Base-by-base conservation (phyloP, 2,113 vertebrate species). In the Sarotherodon lohbergeri region DNA sequence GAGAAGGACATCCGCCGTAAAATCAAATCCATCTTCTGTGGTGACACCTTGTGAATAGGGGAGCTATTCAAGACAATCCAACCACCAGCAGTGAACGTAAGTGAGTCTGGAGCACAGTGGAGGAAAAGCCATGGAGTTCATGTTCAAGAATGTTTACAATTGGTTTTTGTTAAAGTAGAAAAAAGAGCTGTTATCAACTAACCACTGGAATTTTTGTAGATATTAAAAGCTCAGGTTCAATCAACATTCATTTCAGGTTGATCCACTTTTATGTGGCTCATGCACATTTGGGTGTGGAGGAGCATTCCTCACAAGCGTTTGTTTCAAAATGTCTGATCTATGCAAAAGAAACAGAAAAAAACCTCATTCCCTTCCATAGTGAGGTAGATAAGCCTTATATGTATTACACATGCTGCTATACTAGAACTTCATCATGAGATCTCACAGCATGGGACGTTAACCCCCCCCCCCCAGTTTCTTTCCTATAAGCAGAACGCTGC, bases 331-430 rank as follows among this genome's bases (percentile, higher is more conserved):
- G 16, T 50, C 71, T 78, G 0, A 78, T 14, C 14, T 0, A 76
- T 29, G 43, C 5, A 78, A 50, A 78, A 19, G 43, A 50, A 29
- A 10, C 1, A 12, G 13, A 22, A 29, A 43, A 24, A 10, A 39
- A 36, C 1, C 22, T 17, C 22, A 46, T 7, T 78, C 14, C 43
- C 16, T 32, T 19, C 50, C 9, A 48, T 5, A 32, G 24, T 29
- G 27, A 78, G 41, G 24, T 48, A 11, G 22, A 48, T 0, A 48
- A 76, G 41, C 14, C 24, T 50, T 32, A 29, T 48, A 76, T 0
- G 0, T 11, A 29, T 29, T 76, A 48, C 24, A 76, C 24, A 29
- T 29, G 4, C 43, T 48, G 24, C 43, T 76, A 29, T 48, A 50
- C 71, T 50, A 29, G 16, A 48, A 76, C 24, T 29, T 73, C 22